Evolutionary conservation across 2,797 vertebrate species (phyloP), one percentile per base, ranked within the genome.

Genomic region (Ibycter americanus): DNA sequence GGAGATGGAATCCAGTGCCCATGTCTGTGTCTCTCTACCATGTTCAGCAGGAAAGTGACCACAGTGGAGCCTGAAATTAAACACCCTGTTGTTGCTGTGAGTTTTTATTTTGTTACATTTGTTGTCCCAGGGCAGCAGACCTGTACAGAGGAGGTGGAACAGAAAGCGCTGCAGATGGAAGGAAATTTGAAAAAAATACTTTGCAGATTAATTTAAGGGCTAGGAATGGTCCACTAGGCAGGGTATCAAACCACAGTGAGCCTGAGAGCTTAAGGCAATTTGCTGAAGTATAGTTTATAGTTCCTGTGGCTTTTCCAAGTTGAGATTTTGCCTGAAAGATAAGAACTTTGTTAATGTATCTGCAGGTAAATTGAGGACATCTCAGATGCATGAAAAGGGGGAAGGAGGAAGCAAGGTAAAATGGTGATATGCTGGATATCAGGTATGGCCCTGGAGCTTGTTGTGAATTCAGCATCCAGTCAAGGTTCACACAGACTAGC

Each of bases 171-270:
- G 82, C 56, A 84, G 68, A 95, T 83, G 91, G 87, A 96, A 93
- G 70, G 70, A 95, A 96, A 93, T 77, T 2, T 23, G 72, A 81
- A 93, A 91, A 77, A 81, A 67, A 54, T 25, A 61, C 58, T 87
- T 87, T 91, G 51, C 0, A 16, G 91, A 97, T 96, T 93, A 97
- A 95, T 96, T 86, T 91, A 66, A 96, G 52, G 47, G 46, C 26
- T 81, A 87, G 81, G 65, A 89, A 86, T 68, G 85, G 85, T 89
- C 94, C 83, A 90, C 90, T 83, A 93, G 80, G 96, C 96, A 95
- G 58, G 77, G 32, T 59, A 94, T 95, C 96, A 97, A 97, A 96
- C 90, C 96, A 94, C 94, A 96, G 62, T 11, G 38, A 90, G 84
- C 87, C 95, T 90, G 84, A 96, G 58, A 94, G 90, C 80, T 93